These are phyloP conservation scores for Sprattus sprattus DNA, from an alignment of 2,113 vertebrate genomes.

Conservation along the genomic window DNA sequence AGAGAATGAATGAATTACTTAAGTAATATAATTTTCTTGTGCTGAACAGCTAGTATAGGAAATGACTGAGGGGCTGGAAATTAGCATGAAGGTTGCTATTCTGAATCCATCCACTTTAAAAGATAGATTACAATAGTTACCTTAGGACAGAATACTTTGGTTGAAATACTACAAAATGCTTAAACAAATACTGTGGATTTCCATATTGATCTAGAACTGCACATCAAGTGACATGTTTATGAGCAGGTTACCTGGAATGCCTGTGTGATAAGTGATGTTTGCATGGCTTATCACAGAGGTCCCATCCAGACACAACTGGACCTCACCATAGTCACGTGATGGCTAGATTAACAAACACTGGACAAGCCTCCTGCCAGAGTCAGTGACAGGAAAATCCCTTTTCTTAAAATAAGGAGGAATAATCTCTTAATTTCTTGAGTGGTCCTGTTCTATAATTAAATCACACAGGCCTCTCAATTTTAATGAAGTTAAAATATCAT, in stretches of 20 bases:
- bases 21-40: neutral
- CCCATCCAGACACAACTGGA: neutral
- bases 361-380: neutral
- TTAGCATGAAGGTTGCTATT: no score
- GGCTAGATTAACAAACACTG: neutral
- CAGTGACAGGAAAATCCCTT: constrained; percentile 17
- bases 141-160: neutral
- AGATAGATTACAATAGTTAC: no score
- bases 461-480: constrained; percentile 28
- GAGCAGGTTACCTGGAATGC: neutral
- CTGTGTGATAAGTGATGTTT: neutral
- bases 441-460: constrained; percentile 28
- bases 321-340: neutral
- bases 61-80: neutral
- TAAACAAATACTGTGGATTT: neutral
- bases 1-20: neutral
- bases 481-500: constrained; percentile 51
- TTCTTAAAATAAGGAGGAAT: neutral
- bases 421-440: neutral
- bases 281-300: neutral
- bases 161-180: neutral
- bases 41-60: neutral
- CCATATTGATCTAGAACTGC: neutral
- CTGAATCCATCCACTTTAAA: no score
- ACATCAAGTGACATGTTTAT: neutral